These are phyloP conservation scores for Polymixis flavicincta DNA, from an alignment of 2,888 invertebrate species.

Conservation along the genomic window DNA sequence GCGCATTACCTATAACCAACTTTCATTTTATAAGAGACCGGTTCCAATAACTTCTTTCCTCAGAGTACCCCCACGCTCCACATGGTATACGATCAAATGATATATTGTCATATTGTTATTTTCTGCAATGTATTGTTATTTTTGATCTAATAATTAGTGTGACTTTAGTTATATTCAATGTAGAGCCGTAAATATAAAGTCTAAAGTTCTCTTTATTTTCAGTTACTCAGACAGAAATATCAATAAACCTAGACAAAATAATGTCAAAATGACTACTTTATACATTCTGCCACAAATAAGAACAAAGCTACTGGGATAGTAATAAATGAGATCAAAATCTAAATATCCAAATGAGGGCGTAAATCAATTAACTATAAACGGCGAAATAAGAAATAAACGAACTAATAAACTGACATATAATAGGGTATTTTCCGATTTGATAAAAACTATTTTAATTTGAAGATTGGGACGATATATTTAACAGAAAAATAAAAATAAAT, in stretches of 20 bases:
- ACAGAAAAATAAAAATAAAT: no score
- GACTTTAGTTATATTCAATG: not conserved
- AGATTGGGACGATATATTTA: no score
- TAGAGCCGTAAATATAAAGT: not conserved
- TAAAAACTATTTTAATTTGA: no score
- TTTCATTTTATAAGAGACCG: slow-evolving; percentile 83
- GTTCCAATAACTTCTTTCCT: slow-evolving; percentile 76
- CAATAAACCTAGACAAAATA: not conserved
- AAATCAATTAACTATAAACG: not conserved
- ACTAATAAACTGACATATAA: no score
- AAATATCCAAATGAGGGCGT: not conserved
- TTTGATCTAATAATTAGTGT: not conserved
- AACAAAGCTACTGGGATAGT: not conserved
- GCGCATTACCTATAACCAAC: slow-evolving; percentile 79
- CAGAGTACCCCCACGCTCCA: slow-evolving; percentile 43
- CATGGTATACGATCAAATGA: slow-evolving; percentile 15
- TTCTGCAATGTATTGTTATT: slow-evolving; percentile 11
- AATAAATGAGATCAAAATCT: not conserved
- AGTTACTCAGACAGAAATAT: not conserved
- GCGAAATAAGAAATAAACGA: not conserved
- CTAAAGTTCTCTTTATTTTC: not conserved
- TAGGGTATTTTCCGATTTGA: no score
- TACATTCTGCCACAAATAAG: not conserved
- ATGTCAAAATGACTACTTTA: not conserved
- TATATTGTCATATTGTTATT: not conserved